phyloP scores from a whole-genome alignment of 2,113 vertebrate species.

The Bubo bubo region DNA sequence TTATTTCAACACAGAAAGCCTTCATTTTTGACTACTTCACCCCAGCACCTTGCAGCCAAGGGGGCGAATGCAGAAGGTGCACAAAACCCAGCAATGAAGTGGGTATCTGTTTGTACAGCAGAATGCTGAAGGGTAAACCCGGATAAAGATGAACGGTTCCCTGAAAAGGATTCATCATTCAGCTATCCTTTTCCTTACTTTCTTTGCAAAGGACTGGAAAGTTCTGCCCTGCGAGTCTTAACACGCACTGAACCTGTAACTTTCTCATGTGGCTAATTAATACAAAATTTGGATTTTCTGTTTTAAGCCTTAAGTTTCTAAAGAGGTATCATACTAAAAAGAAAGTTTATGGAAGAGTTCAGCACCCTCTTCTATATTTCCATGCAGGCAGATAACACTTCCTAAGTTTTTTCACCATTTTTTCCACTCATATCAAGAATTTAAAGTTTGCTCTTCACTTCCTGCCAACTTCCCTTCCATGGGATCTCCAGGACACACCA shows the following conservation, averaged over 20 bases:
- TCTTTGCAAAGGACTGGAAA: neutral
- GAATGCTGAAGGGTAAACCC: neutral
- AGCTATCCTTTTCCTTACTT: neutral
- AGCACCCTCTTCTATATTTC: neutral
- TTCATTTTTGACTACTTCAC: neutral
- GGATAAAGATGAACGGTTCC: neutral
- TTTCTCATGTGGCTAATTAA: neutral
- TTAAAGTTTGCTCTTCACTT: neutral
- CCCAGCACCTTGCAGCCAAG: accelerated
- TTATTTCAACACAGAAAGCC: neutral
- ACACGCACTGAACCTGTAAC: neutral
- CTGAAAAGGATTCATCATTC: neutral
- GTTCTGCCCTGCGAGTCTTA: neutral
- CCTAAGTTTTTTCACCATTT: neutral
- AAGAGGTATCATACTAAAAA: neutral
- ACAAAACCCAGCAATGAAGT: neutral
- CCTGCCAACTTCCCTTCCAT: neutral
- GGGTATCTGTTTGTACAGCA: neutral
- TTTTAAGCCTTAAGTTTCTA: neutral
- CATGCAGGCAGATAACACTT: neutral
- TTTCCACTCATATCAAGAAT: neutral
- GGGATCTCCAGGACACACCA: neutral
- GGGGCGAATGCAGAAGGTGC: neutral
- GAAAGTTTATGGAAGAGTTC: neutral
- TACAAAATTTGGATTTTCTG: neutral